Evolutionary conservation across 2,797 vertebrate species (phyloP), one percentile per base, ranked within the genome.

Genomic region (Xenopus petersii): DNA sequence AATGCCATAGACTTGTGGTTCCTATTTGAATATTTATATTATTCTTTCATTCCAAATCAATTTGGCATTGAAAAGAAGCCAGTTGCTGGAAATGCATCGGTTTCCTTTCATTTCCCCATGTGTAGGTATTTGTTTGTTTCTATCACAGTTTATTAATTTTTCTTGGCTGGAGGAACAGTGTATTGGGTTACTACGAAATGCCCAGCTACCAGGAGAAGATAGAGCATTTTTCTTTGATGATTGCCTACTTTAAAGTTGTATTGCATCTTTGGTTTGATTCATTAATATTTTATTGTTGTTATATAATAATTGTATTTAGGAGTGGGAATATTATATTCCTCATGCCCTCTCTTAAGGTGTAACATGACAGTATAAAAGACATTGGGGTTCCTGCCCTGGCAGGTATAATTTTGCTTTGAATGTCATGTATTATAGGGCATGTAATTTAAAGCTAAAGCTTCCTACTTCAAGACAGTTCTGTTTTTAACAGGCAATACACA

Each of bases 41-140:
- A 77, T 67, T 72, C 51, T 66, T 71, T 66, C 58, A 62, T 67
- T 77, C 49, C 65, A 72, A 71, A 67, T 71, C 68, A 77, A 77
- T 62, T 77, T 77, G 75, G 70, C 70, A 67, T 62, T n/a, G 58
- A 56, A 30, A 73, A 24, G n/a, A 17, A 67, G 64, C n/a, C 66
- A 73, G 64, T 67, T 63, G 64, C 58, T 73, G 75, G 70, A 72
- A 68, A 33, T 47, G 59, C 66, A 68, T 77, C 21, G 48, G 67
- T 68, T 67, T 77, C 16, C 64, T 72, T 77, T 77, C 49, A 77
- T 63, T 72, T 77, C 75, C 64, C 65, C 11, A 68, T 59, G 64
- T 70, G 12, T 66, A 77, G 59, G 64, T 68, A 68, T 77, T 66
- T 76, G 54, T 75, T 71, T 72, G 64, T 58, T 72, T 77, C 58